Evolutionary conservation across 2,888 invertebrate genomes (phyloP).

Genomic region (Mythimna loreyi): DNA sequence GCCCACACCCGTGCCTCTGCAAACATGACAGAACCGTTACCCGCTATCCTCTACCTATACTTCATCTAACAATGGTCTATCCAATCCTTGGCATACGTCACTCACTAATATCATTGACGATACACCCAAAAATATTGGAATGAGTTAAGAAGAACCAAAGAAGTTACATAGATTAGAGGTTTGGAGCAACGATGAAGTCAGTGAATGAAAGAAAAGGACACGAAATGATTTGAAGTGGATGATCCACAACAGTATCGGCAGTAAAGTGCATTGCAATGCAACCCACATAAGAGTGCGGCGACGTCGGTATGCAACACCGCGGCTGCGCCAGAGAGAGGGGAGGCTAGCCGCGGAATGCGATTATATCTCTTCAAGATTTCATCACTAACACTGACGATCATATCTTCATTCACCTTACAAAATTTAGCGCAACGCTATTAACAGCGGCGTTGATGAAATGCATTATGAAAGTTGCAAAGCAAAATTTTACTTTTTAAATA

Average conservation of each 20-base stretch:
- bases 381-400: conserved; percentile 74
- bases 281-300: conserved; percentile 71
- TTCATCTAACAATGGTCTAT: conserved; percentile 76
- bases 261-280: conserved; percentile 68
- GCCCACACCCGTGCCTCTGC: conserved; percentile 80
- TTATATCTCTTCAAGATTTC: conserved; percentile 82
- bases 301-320: conserved; percentile 73
- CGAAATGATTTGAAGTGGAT: conserved; percentile 36
- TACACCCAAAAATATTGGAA: conserved; percentile 10
- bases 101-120: conserved; percentile 24
- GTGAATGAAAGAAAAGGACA: conserved; percentile 13
- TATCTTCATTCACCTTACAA: conserved; percentile 70
- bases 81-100: conserved; percentile 41
- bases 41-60: conserved; percentile 79
- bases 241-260: conserved; percentile 45
- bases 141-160: conserved; percentile 3
- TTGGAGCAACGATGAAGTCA: conserved; percentile 4
- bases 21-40: conserved; percentile 89
- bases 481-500: conserved; percentile 50
- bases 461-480: conserved; percentile 57
- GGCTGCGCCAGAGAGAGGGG: conserved; percentile 68
- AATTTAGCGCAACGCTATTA: conserved; percentile 69
- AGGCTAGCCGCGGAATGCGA: conserved; percentile 83
- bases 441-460: conserved; percentile 57
- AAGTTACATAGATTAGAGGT: conserved; percentile 4